These are phyloP conservation scores for Lichenostomus cassidix DNA, from an alignment of 2,113 vertebrate species.

Conservation along the genomic window DNA sequence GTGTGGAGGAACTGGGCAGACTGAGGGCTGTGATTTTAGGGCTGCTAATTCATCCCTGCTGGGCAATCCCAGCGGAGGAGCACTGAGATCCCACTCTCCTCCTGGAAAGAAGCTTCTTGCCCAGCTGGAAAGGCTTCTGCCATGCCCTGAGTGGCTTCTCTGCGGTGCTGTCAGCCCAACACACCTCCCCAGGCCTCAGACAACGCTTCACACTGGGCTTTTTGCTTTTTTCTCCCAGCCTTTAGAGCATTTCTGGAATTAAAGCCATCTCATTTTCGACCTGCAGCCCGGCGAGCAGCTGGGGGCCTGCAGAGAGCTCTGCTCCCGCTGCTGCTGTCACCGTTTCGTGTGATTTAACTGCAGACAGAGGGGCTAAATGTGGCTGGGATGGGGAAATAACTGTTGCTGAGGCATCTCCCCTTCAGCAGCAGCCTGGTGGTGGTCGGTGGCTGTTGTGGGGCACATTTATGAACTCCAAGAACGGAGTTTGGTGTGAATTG, in stretches of 20 bases:
- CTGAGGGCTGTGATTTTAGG: neutral
- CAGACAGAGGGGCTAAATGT: neutral
- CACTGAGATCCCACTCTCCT: neutral
- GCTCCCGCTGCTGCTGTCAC: neutral
- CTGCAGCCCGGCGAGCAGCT: neutral
- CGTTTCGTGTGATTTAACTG: neutral
- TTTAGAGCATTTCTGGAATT: neutral
- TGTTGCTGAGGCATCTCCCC: neutral
- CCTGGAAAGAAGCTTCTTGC: neutral
- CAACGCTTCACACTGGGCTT: neutral
- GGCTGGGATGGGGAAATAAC: neutral
- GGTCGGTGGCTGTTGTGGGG: neutral
- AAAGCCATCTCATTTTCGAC: neutral
- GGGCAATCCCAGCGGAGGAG: neutral
- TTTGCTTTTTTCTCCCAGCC: neutral
- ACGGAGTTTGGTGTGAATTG: neutral
- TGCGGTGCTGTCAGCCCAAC: neutral
- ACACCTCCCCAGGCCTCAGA: neutral
- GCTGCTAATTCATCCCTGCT: neutral
- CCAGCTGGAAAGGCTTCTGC: neutral
- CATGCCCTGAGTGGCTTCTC: neutral
- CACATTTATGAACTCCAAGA: neutral
- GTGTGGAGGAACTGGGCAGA: fast-evolving
- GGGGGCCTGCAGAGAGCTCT: neutral
- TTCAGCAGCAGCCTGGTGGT: neutral